A percentile compares a stretch with the other conserved stretches of the same genome.
phyloP scores from a whole-genome alignment of 2,797 vertebrate species.

The Apogon talboti region DNA sequence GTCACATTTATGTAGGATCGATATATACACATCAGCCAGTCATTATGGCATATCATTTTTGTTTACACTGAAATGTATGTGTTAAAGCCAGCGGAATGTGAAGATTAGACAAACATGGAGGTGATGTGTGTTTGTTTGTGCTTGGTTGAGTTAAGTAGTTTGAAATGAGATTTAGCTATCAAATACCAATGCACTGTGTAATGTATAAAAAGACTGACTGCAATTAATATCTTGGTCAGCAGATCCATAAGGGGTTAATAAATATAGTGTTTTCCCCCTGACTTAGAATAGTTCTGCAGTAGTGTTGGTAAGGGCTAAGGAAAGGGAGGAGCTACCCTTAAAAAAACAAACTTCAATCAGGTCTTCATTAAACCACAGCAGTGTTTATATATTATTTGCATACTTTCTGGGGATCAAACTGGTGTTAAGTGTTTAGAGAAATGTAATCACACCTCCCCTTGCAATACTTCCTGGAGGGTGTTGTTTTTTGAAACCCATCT shows the following conservation, averaged over 20 bases:
- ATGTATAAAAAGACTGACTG: too few relatives aligned
- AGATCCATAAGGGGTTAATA: too few relatives aligned
- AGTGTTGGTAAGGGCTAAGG: too few relatives aligned
- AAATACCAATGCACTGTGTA: not conserved
- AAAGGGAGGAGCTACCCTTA: too few relatives aligned
- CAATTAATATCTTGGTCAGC: too few relatives aligned
- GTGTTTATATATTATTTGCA: not conserved
- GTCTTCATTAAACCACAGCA: too few relatives aligned
- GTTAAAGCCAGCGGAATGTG: not conserved
- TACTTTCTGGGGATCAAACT: not conserved
- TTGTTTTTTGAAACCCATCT: conserved; percentile 8
- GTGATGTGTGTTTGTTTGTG: too few relatives aligned
- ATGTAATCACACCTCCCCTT: not conserved
- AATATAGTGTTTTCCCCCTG: too few relatives aligned
- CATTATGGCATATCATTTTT: not conserved
- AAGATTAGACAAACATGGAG: not conserved
- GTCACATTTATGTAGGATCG: not conserved
- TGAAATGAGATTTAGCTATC: not conserved
- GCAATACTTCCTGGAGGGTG: conserved; percentile 15
- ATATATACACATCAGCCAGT: not conserved
- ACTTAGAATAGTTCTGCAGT: too few relatives aligned
- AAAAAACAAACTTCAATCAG: too few relatives aligned
- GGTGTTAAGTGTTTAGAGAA: not conserved
- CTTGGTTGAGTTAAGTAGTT: not conserved
- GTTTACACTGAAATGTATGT: not conserved